Percentiles rank a stretch among this genome's conserved stretches.
Conservation (phyloP, 2,113 vertebrate genomes). For the Morone chrysops region DNA sequence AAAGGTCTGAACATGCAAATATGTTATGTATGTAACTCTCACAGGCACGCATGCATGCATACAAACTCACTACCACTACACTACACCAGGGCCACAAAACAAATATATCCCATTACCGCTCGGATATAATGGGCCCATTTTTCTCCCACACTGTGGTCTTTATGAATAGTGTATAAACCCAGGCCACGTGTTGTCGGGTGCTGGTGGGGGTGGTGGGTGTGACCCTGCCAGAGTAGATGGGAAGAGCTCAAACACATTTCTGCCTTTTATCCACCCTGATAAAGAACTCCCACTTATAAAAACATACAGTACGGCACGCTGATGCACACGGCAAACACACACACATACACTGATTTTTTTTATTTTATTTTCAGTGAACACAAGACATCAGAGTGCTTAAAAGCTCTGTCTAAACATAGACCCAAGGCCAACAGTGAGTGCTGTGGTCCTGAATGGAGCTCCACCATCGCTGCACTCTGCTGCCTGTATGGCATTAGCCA, state of each 20-base stretch:
- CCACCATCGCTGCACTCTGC: slow-evolving; percentile 37
- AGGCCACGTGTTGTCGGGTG: slow-evolving; percentile 47
- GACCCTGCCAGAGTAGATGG: slow-evolving; percentile 47
- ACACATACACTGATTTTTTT: slow-evolving; percentile 14
- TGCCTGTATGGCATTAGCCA: slow-evolving; percentile 25
- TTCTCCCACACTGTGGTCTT: slow-evolving; percentile 67
- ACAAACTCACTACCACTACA: slow-evolving; percentile 35
- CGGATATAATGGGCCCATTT: slow-evolving; percentile 78
- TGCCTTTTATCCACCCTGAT: slow-evolving; percentile 68
- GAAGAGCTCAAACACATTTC: slow-evolving; percentile 65
- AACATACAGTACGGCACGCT: slow-evolving; percentile 45
- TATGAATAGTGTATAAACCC: slow-evolving; percentile 80
- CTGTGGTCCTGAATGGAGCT: slow-evolving; percentile 60
- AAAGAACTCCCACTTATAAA: slow-evolving; percentile 66
- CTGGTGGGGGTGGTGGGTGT: neutral
- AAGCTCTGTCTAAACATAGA: slow-evolving; percentile 73
- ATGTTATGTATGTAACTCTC: slow-evolving; percentile 21
- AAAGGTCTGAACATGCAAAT: slow-evolving; percentile 33
- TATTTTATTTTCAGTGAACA: slow-evolving; percentile 6
- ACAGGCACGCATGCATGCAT: slow-evolving; percentile 21
- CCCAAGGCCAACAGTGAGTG: slow-evolving; percentile 70
- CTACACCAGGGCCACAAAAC: slow-evolving; percentile 64
- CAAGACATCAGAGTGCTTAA: slow-evolving; percentile 72
- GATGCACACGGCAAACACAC: slow-evolving; percentile 19
- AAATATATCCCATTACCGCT: slow-evolving; percentile 76